These are phyloP conservation scores for Polyploca ridens DNA, from an alignment of 2,888 invertebrate genomes.

Conservation along the genomic window DNA sequence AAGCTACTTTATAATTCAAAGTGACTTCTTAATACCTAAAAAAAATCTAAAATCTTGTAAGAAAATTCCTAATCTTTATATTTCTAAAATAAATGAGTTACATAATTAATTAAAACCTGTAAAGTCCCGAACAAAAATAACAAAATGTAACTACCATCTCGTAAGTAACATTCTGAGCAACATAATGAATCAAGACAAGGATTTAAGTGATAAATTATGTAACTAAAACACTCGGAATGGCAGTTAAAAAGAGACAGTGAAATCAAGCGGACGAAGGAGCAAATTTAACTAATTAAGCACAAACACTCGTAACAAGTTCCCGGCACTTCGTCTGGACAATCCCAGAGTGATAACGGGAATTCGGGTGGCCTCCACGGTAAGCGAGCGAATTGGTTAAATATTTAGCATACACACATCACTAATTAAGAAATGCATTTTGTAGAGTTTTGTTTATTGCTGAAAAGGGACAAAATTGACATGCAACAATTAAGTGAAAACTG, in stretches of 20 bases:
- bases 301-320: slow-evolving; percentile 17
- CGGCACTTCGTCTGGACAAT: slow-evolving; percentile 8
- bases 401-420: background rate
- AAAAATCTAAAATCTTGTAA: background rate
- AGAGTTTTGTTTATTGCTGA: background rate
- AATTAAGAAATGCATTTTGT: background rate
- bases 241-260: slow-evolving; percentile 28
- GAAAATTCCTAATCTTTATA: background rate
- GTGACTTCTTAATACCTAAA: background rate
- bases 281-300: slow-evolving; percentile 24
- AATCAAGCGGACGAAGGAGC: slow-evolving; percentile 19
- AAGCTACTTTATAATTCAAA: too few species aligned
- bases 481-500: too few species aligned
- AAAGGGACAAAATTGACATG: too few species aligned
- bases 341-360: slow-evolving; percentile 3
- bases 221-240: slow-evolving; percentile 25
- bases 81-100: background rate
- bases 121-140: background rate
- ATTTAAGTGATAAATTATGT: slow-evolving; percentile 37
- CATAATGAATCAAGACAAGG: slow-evolving; percentile 16
- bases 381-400: background rate
- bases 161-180: slow-evolving; percentile 8
- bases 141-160: background rate
- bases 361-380: background rate
- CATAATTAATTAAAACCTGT: background rate